Base-by-base conservation (phyloP, 2,888 invertebrate species). In the Thymelicus sylvestris region DNA sequence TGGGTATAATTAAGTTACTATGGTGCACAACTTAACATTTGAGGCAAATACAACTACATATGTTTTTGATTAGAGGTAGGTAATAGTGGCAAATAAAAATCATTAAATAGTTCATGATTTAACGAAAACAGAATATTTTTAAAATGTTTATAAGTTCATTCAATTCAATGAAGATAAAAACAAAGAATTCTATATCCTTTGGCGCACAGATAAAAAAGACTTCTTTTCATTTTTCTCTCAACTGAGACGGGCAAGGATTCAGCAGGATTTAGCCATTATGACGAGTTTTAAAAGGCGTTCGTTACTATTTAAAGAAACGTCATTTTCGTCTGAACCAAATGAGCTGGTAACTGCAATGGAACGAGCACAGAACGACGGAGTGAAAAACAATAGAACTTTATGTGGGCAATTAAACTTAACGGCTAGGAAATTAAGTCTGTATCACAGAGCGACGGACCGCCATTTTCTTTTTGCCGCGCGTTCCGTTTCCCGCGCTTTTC, bases 331-430 rank as follows among this genome's bases (percentile, higher is more conserved):
- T 80, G 80, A 83, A 83, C 79, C 79, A 79, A 81, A 88, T 83
- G 84, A 82, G 82, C 82, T 85, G 87, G 82, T 78, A 82, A 83
- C 80, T 84, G 83, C 84, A 80, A 74, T 80, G 80, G 79, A 75
- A 77, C 75, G 78, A 75, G 75, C 74, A 73, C 75, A 78, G 76
- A 77, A 76, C 72, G 72, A 73, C 72, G 76, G 75, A 77, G 79
- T 80, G 81, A 82, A 78, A 81, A 81, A 88, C 87, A 90, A 89
- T 87, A 84, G 88, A 85, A 83, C 82, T 89, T 90, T 86, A 89
- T 85, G 85, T 81, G 76, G 76, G 80, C 82, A 86, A 89, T 90
- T 86, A 89, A 87, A 87, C 79, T 81, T 82, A 85, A 87, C 85
- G 82, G 80, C 74, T 80, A 85, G 89, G 88, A 88, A 89, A 90